These are phyloP conservation scores for Ormyrus thymus DNA, from an alignment of 2,888 invertebrate genomes.

Conservation along the genomic window DNA sequence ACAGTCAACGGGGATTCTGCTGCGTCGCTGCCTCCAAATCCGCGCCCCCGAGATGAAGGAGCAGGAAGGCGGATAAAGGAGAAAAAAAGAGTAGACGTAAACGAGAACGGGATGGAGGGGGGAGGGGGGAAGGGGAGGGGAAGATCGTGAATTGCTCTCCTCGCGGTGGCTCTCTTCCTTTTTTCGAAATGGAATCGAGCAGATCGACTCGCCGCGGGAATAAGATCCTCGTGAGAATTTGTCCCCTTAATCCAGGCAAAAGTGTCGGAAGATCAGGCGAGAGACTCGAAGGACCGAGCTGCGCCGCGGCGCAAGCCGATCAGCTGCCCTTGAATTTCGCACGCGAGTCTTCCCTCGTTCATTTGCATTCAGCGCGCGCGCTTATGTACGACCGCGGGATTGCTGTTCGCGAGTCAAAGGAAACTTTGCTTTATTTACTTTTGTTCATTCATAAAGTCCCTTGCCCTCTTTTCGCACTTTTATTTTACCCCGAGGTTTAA, in stretches of 20 bases:
- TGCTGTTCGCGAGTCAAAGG: slow-evolving; percentile 2
- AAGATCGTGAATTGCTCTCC: slow-evolving; percentile 38
- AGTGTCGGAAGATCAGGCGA: slow-evolving; percentile 44
- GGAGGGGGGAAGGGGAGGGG: no score
- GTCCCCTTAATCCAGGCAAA: slow-evolving; percentile 63
- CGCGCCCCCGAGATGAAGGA: slow-evolving; percentile 48
- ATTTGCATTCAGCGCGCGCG: slow-evolving; percentile 47
- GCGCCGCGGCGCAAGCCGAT: slow-evolving; percentile 1
- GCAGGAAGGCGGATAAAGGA: slow-evolving; percentile 31
- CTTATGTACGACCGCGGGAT: slow-evolving; percentile 19
- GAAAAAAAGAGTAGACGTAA: slow-evolving; percentile 34
- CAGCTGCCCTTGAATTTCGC: slow-evolving; percentile 29
- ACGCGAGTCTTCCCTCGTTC: slow-evolving; percentile 6
- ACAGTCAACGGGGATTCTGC: slow-evolving; percentile 57
- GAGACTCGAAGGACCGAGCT: neutral
- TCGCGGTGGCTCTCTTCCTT: neutral
- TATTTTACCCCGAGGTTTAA: neutral
- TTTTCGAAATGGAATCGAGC: slow-evolving; percentile 57
- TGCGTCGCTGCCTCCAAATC: slow-evolving; percentile 57
- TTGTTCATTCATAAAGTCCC: slow-evolving; percentile 37
- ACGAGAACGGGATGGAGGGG: slow-evolving; percentile 21
- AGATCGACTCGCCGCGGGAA: slow-evolving; percentile 58
- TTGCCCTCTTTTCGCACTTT: neutral
- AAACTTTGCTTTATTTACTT: slow-evolving; percentile 39
- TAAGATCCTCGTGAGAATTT: slow-evolving; percentile 69